phyloP scores from a whole-genome alignment of 2,797 vertebrate genomes.

The Anguilla marmorata region DNA sequence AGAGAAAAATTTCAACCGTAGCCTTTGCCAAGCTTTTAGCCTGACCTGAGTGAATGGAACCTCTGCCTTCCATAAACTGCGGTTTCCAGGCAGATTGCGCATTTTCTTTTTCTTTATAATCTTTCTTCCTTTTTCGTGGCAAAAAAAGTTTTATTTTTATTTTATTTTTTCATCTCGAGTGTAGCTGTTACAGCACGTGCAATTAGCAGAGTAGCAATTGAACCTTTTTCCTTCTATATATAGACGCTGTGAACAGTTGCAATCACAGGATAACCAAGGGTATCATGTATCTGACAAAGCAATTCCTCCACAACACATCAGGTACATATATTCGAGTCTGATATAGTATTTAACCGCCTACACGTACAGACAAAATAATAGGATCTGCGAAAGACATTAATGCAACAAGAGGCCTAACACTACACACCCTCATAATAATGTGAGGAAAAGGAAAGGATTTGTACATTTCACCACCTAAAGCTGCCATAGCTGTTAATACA shows the following conservation, averaged over 20 bases:
- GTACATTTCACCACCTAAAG: not conserved
- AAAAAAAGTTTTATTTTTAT: conserved; percentile 64
- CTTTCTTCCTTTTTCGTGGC: conserved; percentile 61
- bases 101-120: conserved; percentile 66
- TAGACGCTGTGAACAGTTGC: conserved; percentile 67
- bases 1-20: conserved; percentile 87
- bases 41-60: conserved; percentile 75
- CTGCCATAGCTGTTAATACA: not conserved
- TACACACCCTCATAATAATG: not conserved
- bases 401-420: not conserved
- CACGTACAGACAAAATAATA: not conserved
- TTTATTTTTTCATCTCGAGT: conserved; percentile 58
- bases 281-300: conserved; percentile 65
- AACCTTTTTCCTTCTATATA: conserved; percentile 70
- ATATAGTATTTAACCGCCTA: not conserved
- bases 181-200: conserved; percentile 58
- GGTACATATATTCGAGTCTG: conserved; percentile 4
- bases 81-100: conserved; percentile 73
- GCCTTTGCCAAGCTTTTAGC: conserved; percentile 82
- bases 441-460: not conserved
- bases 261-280: conserved; percentile 65
- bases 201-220: conserved; percentile 63
- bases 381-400: conserved; percentile 1
- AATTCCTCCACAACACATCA: conserved; percentile 43
- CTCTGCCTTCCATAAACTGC: conserved; percentile 76